Conservation (phyloP, 2,113 vertebrate species). For the Prunella fulvescens region DNA sequence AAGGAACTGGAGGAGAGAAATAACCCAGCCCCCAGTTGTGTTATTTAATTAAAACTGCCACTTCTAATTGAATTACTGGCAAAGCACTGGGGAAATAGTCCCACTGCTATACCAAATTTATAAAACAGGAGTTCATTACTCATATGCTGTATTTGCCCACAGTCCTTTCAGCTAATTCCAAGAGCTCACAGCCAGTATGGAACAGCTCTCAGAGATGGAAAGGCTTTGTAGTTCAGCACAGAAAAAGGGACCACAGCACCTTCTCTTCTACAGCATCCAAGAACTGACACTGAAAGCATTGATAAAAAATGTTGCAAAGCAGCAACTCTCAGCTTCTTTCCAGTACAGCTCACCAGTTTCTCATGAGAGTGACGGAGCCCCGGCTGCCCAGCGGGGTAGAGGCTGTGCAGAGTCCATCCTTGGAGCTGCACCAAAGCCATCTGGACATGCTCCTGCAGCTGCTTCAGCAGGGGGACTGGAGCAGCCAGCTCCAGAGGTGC, state of each 20-base stretch:
- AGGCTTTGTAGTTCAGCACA: background rate
- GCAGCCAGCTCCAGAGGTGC: background rate
- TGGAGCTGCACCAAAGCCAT: background rate
- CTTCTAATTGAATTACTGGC: conserved; percentile 5
- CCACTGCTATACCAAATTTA: background rate
- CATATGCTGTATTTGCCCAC: background rate
- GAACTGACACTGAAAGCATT: background rate
- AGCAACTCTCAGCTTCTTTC: background rate
- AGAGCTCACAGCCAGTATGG: background rate
- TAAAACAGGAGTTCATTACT: background rate
- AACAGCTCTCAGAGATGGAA: background rate
- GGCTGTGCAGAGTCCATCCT: background rate
- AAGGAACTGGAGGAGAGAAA: background rate
- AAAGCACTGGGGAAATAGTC: background rate
- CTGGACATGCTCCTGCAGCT: background rate
- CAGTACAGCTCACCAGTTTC: background rate
- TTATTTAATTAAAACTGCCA: conserved; percentile 28
- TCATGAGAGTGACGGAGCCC: background rate
- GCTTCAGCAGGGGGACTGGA: background rate
- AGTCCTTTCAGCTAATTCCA: background rate
- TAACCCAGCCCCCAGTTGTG: background rate
- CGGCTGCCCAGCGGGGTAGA: rapidly evolving
- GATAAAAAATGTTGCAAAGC: background rate
- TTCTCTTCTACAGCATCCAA: background rate
- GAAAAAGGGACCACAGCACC: background rate